Base-by-base conservation (phyloP, 1,140 invertebrate genomes). In the Tribolium castaneum region DNA sequence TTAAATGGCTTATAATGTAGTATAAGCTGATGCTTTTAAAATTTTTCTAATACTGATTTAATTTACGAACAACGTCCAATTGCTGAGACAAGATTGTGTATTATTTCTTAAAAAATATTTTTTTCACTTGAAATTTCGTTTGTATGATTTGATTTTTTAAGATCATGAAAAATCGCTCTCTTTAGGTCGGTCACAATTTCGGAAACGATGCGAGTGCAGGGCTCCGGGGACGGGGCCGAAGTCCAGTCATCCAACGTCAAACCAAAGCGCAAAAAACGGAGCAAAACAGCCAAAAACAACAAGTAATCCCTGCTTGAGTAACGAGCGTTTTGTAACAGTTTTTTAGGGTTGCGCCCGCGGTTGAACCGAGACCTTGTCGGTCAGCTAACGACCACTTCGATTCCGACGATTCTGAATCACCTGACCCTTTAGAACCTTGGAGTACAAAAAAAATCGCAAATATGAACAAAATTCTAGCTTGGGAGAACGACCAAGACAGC, bases 401-500 rank as follows among this genome's bases (percentile, higher is more conserved):
- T 56, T 79, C 79, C 16, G 83, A 81, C 5, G 78, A 80, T 13
- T 78, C 85, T n/a, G 83, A 87, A 13, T 89, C 90, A 2, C 89
- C 90, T 1, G 91, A 93, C 88, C 92, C 92, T 6, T 85, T 93
- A 66, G 91, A 93, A 82, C 91, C 92, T 1, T 94, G 93, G 93
- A 94, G 92, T 84, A 93, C 91, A 13, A 88, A 90, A 76, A 90
- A 89, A 77, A 91, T 94, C 79, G 90, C 90, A 72, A 91, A 91
- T 85, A 93, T 94, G 88, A 94, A 93, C 86, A 89, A 91, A 78
- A 91, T 94, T 83, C 87, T 94, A 72, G 90, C 91, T 51, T 92
- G 91, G 91, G 87, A 89, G 77, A 85, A 88, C 62, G 87, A 87
- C 16, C 77, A 80, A 70, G 79, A 82, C 76, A 82, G 81, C 76